Conservation (phyloP, 2,888 invertebrate genomes). For the Lepidocyrtinus sp. region DNA sequence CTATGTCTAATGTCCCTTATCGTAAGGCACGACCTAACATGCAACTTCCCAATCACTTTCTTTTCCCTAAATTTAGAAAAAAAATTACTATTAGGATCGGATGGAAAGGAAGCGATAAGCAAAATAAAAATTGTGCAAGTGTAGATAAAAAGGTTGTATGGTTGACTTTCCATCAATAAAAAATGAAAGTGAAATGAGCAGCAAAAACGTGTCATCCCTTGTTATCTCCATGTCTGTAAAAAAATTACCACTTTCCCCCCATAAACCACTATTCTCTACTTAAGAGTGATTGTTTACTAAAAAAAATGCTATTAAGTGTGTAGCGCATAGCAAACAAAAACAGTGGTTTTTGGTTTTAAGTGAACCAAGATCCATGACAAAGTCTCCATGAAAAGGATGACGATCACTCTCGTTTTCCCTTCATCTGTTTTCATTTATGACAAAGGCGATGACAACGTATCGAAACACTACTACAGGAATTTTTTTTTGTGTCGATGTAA, state of each 20-base stretch:
- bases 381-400: background rate
- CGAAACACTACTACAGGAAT: background rate
- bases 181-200: background rate
- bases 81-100: too few relatives aligned
- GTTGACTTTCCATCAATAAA: background rate
- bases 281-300: too few relatives aligned
- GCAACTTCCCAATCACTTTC: background rate
- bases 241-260: background rate
- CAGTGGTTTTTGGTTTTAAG: background rate
- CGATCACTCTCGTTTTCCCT: background rate
- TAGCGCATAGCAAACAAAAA: background rate
- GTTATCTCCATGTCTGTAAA: background rate
- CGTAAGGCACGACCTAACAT: too few relatives aligned
- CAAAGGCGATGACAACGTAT: background rate
- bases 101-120: background rate
- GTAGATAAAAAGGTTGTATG: background rate
- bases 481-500: background rate
- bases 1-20: background rate
- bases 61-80: too few relatives aligned
- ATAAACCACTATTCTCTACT: too few relatives aligned
- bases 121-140: background rate
- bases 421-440: background rate
- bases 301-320: too few relatives aligned
- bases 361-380: background rate
- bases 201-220: background rate